Conservation (phyloP, 2,888 invertebrate species). For the Tupiocoris notatus region DNA sequence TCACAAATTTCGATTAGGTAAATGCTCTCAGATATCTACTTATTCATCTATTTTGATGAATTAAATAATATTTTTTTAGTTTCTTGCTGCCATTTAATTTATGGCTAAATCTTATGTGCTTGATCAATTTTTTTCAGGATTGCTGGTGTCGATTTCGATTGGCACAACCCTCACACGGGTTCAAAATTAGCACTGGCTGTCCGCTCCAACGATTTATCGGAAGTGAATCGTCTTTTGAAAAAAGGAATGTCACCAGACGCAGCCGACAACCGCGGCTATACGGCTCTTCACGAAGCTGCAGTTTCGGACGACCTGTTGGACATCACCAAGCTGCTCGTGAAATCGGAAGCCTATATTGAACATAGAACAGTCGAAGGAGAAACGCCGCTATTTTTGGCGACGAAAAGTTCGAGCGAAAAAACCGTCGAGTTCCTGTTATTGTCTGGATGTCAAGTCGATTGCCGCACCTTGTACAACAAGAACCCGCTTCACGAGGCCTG, state of each 20-base stretch:
- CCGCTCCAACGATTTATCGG: conserved; percentile 55
- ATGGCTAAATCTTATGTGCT: no score
- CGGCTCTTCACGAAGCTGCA: conserved; percentile 59
- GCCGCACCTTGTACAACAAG: conserved; percentile 36
- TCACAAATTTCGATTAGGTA: no score
- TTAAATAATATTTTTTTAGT: no score
- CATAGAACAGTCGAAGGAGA: conserved; percentile 44
- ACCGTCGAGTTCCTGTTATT: conserved; percentile 31
- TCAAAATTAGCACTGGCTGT: conserved; percentile 58
- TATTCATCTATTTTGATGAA: no score
- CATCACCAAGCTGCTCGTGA: conserved; percentile 31
- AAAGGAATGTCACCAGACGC: conserved; percentile 56
- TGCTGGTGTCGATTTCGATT: conserved; percentile 58
- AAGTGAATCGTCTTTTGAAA: conserved; percentile 54
- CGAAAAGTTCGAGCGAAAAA: conserved; percentile 7
- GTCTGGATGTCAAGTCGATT: conserved; percentile 30
- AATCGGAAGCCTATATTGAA: conserved; percentile 41
- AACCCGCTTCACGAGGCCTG: conserved; percentile 45
- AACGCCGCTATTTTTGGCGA: conserved; percentile 41
- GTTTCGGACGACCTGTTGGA: conserved; percentile 52
- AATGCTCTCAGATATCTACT: no score
- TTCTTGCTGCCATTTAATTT: no score
- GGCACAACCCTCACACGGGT: conserved; percentile 57
- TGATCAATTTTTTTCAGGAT: no score
- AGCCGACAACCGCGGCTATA: conserved; percentile 60